Percentiles rank a stretch among this genome's conserved stretches.
Conservation (phyloP, 2,888 invertebrate species). For the Ischnus inquisitorius region DNA sequence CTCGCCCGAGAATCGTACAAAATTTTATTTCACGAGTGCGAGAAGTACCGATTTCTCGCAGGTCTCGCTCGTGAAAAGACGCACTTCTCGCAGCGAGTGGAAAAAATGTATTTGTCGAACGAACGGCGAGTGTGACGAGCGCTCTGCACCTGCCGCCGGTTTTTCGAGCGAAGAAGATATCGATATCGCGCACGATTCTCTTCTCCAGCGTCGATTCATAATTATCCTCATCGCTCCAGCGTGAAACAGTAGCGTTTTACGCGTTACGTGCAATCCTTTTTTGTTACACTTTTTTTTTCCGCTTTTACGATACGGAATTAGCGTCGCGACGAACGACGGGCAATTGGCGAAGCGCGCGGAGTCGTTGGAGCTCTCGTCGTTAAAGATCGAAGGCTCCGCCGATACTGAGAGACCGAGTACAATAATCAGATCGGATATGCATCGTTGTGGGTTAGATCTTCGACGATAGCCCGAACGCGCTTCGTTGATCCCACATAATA, state of each 20-base stretch:
- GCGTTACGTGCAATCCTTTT: background rate
- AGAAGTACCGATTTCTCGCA: no score
- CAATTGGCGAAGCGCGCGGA: background rate
- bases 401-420: background rate
- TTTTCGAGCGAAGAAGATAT: background rate
- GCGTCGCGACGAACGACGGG: background rate
- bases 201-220: background rate
- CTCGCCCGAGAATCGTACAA: no score
- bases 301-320: background rate
- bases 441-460: conserved; percentile 3
- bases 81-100: no score
- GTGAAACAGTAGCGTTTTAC: background rate
- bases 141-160: background rate
- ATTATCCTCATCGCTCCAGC: background rate
- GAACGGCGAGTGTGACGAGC: background rate
- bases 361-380: background rate
- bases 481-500: background rate
- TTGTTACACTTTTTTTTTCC: background rate
- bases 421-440: background rate
- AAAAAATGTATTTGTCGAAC: background rate
- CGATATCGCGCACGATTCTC: no score
- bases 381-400: background rate
- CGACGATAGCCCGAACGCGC: background rate
- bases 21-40: no score
- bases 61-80: no score